Conservation (phyloP, 2,797 vertebrate species). For the Eospalax fontanierii region DNA sequence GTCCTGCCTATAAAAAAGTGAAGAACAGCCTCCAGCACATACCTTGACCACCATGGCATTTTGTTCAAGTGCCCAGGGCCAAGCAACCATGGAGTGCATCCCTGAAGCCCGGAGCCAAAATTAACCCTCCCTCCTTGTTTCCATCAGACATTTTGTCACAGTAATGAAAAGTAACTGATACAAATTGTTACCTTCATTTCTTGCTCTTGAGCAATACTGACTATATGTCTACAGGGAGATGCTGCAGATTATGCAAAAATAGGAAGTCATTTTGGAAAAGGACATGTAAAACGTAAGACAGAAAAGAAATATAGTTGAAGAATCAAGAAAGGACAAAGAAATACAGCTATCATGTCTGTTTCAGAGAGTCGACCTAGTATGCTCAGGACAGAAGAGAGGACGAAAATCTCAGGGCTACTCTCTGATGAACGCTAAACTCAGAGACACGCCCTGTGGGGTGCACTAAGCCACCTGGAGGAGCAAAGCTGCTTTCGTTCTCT, state of each 20-base stretch:
- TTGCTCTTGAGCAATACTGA: not conserved
- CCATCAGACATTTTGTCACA: not conserved
- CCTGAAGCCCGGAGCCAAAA: not conserved
- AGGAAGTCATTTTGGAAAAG: conserved; percentile 31
- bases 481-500: not conserved
- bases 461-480: not conserved
- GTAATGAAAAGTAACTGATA: not conserved
- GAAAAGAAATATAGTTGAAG: not conserved
- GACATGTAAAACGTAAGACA: not conserved
- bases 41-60: not conserved
- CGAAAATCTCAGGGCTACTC: not conserved
- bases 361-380: not conserved
- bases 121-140: not conserved
- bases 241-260: not conserved
- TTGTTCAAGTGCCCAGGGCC: not conserved
- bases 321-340: not conserved
- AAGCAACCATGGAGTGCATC: too few species aligned
- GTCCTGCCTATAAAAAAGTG: not conserved
- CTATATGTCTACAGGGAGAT: not conserved
- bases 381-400: not conserved
- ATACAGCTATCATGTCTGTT: too few species aligned
- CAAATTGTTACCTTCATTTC: not conserved
- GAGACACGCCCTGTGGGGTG: not conserved
- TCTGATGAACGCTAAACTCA: too few species aligned
- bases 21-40: not conserved